Percentiles rank a stretch among this genome's conserved stretches.
phyloP scores from a whole-genome alignment of 2,888 invertebrate species.

The Cyrtodaria siliqua region DNA sequence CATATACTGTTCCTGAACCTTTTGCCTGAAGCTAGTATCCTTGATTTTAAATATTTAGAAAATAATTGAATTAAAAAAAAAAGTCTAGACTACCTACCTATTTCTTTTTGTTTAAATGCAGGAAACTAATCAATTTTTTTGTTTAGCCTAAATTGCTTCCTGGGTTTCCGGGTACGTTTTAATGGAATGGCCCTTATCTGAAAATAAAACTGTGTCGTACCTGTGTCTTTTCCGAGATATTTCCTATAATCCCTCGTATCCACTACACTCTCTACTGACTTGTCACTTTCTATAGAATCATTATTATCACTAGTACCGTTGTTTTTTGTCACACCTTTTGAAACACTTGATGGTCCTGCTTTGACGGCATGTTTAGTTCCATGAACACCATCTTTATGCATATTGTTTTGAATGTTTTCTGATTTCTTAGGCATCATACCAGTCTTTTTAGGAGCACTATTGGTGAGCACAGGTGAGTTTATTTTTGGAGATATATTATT shows the following conservation, averaged over 20 bases:
- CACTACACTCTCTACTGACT: neutral
- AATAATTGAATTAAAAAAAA: too few relatives aligned
- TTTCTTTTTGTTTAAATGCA: too few relatives aligned
- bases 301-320: constrained; percentile 2
- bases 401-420: constrained; percentile 57
- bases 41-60: too few relatives aligned
- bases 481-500: constrained; percentile 2
- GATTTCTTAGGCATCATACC: constrained; percentile 21
- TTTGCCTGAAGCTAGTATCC: too few relatives aligned
- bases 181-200: too few relatives aligned
- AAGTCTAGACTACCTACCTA: too few relatives aligned
- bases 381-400: constrained; percentile 24
- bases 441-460: neutral
- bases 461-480: neutral
- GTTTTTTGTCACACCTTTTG: constrained; percentile 1
- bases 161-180: too few relatives aligned
- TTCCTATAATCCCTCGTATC: constrained; percentile 70
- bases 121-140: too few relatives aligned
- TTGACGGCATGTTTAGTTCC: neutral
- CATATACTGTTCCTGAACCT: too few relatives aligned
- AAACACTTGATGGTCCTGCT: constrained; percentile 13
- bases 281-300: neutral
- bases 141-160: too few relatives aligned
- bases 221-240: constrained; percentile 72
- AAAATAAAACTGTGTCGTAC: too few relatives aligned